Percentiles rank a stretch among this genome's conserved stretches.
These are phyloP conservation scores for Microctonus hyperodae DNA, from an alignment of 2,888 invertebrate genomes.

Conservation along the genomic window DNA sequence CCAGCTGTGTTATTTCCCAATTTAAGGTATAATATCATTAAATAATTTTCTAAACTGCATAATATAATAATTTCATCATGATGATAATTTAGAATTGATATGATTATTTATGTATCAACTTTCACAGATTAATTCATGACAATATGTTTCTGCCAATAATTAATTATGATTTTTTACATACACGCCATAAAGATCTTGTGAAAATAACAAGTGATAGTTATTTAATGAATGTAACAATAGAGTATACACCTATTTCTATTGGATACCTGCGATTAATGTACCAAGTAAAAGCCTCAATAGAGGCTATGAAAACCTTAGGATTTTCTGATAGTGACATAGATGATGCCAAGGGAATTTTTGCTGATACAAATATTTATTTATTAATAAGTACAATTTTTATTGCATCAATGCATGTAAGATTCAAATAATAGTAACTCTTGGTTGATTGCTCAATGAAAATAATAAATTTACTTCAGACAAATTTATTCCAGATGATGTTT, in stretches of 20 bases:
- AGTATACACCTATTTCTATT: constrained; percentile 78
- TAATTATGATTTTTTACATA: constrained; percentile 83
- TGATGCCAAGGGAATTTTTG: constrained; percentile 95
- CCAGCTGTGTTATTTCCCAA: constrained; percentile 73
- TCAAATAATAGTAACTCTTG: constrained; percentile 12
- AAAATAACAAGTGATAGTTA: constrained; percentile 70
- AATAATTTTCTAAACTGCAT: background rate
- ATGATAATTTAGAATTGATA: constrained; percentile 5
- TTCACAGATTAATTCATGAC: constrained; percentile 41
- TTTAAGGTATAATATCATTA: constrained; percentile 65
- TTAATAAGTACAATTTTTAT: constrained; percentile 89
- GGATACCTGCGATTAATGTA: constrained; percentile 80
- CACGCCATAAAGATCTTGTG: constrained; percentile 77
- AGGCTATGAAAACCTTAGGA: constrained; percentile 76
- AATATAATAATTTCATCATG: constrained; percentile 20
- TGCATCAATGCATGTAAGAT: constrained; percentile 90
- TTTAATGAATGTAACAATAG: constrained; percentile 73
- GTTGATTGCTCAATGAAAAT: background rate
- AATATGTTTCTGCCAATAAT: constrained; percentile 82
- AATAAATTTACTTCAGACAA: background rate
- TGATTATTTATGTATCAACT: no score
- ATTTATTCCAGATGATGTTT: constrained; percentile 80
- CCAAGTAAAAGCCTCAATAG: constrained; percentile 79
- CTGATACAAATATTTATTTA: constrained; percentile 93
- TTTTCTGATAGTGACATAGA: constrained; percentile 95